A percentile compares a stretch with the other conserved stretches of the same genome.
These are phyloP conservation scores for Dromius quadrimaculatus DNA, from an alignment of 2,888 invertebrate genomes.

Conservation along the genomic window DNA sequence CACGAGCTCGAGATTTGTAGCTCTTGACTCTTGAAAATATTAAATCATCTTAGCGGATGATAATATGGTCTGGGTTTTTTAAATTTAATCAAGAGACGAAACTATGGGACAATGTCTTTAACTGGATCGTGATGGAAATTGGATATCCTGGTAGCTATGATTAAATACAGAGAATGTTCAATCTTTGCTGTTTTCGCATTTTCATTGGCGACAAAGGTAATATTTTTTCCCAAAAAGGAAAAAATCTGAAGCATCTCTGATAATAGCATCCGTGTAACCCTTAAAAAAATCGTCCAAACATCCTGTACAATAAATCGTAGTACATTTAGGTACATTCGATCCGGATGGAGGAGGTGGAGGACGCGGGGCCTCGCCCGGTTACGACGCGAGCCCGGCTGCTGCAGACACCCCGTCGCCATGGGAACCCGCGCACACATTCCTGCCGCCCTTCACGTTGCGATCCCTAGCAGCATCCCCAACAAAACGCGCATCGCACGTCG, in stretches of 20 bases:
- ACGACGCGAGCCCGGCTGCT: slow-evolving; percentile 51
- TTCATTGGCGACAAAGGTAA: too few species aligned
- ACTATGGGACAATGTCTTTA: too few species aligned
- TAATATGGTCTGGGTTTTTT: too few species aligned
- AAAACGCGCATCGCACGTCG: slow-evolving; percentile 21
- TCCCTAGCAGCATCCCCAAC: neutral
- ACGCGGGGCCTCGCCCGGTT: slow-evolving; percentile 35
- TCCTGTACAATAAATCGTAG: slow-evolving; percentile 19
- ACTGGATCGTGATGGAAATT: too few species aligned
- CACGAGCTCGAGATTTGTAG: too few species aligned
- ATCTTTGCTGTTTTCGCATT: too few species aligned
- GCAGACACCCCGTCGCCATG: slow-evolving; percentile 52
- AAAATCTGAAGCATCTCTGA: slow-evolving; percentile 15
- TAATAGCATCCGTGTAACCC: slow-evolving; percentile 12
- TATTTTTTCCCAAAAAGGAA: slow-evolving; percentile 20
- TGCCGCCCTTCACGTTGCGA: neutral
- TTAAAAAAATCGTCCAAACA: slow-evolving; percentile 15
- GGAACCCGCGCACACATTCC: slow-evolving; percentile 39
- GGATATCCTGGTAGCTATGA: too few species aligned
- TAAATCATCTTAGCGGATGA: too few species aligned
- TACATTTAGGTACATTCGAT: slow-evolving; percentile 21
- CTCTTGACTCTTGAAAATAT: too few species aligned
- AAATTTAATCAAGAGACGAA: too few species aligned
- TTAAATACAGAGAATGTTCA: too few species aligned
- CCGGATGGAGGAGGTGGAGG: slow-evolving; percentile 1